These are phyloP conservation scores for Hydroisotoma schaefferi DNA, from an alignment of 2,888 invertebrate species.

Conservation along the genomic window DNA sequence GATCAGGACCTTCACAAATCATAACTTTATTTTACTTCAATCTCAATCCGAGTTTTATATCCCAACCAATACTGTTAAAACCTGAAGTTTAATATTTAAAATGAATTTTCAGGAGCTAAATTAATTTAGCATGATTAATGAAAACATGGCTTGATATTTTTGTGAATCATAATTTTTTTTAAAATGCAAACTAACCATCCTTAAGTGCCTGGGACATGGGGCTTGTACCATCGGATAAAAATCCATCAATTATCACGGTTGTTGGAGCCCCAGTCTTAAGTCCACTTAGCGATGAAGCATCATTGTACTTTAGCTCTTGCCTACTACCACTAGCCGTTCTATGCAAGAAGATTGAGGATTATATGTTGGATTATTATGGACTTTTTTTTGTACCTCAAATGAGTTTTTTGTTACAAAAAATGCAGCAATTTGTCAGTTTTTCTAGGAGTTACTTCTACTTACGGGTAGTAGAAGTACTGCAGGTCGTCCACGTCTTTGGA, in stretches of 20 bases:
- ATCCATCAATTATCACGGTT: constrained; percentile 26
- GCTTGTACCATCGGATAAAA: constrained; percentile 19
- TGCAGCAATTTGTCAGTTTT: too few species aligned
- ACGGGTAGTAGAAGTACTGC: too few species aligned
- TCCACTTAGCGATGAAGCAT: constrained; percentile 12
- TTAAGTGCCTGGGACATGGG: constrained; percentile 18
- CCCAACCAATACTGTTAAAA: too few species aligned
- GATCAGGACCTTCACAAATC: too few species aligned
- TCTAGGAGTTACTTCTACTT: too few species aligned
- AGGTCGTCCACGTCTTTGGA: too few species aligned
- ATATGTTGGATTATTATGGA: too few species aligned
- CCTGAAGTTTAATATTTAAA: neutral
- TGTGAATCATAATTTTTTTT: neutral
- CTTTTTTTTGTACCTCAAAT: too few species aligned
- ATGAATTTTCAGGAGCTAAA: neutral
- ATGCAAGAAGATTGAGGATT: neutral
- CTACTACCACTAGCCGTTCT: neutral
- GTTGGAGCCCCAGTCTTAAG: constrained; percentile 15
- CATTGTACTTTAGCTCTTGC: neutral
- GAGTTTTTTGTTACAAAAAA: too few species aligned
- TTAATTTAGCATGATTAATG: neutral
- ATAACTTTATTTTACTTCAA: too few species aligned
- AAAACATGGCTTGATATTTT: neutral
- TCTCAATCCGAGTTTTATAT: too few species aligned
- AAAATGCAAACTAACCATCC: neutral